phyloP scores from a whole-genome alignment of 2,113 vertebrate species.

The Dendropsophus ebraccatus region DNA sequence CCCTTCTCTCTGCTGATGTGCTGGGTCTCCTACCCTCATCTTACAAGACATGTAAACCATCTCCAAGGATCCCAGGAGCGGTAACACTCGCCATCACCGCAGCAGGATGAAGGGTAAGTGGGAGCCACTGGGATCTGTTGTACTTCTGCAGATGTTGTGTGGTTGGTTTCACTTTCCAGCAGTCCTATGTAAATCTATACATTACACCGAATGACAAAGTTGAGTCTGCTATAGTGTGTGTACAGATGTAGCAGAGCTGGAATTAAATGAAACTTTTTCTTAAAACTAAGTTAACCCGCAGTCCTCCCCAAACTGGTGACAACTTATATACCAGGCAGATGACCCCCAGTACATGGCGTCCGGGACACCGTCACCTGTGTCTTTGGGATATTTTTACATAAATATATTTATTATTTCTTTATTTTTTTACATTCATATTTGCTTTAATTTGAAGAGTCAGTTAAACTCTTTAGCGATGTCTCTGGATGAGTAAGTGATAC shows the following conservation, averaged over 20 bases:
- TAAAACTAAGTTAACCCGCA: too few species aligned
- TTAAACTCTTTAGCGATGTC: too few species aligned
- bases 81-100: not conserved
- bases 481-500: too few species aligned
- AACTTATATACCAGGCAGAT: too few species aligned
- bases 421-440: too few species aligned
- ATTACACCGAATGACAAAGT: not conserved
- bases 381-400: too few species aligned
- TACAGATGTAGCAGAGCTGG: not conserved
- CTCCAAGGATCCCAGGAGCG: not conserved
- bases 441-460: too few species aligned
- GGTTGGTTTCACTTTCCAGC: not conserved
- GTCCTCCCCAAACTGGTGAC: too few species aligned
- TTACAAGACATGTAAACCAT: not conserved
- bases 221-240: not conserved
- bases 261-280: not conserved
- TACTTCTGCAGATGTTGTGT: not conserved
- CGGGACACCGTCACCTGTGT: too few species aligned
- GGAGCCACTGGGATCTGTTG: not conserved
- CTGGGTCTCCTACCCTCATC: not conserved
- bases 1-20: conserved; percentile 6
- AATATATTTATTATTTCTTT: too few species aligned
- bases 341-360: too few species aligned
- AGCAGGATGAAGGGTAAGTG: conserved; percentile 49
- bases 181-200: not conserved